Evolutionary conservation across 2,797 vertebrate species (phyloP), one percentile per base, ranked within the genome.

Genomic region (Percopsis omiscomaycus): DNA sequence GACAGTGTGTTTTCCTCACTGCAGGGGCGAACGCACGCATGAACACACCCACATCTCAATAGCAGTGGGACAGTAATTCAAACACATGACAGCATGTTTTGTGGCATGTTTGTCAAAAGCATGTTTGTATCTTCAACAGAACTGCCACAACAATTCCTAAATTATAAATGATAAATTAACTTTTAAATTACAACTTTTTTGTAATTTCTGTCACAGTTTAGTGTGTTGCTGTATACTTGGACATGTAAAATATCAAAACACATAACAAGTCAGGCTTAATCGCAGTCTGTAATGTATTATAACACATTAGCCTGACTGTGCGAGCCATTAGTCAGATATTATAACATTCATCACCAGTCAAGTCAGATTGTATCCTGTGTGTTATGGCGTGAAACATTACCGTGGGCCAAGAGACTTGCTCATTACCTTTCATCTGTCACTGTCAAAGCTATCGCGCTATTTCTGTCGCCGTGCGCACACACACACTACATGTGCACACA

Each of bases 371-470:
- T 56, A 56, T 77, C 71, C 68, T 69, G 55, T 44, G 52, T 37
- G 57, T 60, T 53, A 42, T 68, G 72, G 71, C 72, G 66, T 74
- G 71, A 80, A 68, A 74, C 57, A 74, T 77, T 61, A 69, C 58
- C 61, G 28, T 42, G 42, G 61, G 42, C 48, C 8, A 45, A 66
- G 71, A 51, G 51, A n/a, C 59, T 69, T 29, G 0, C 68, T 73
- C 61, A 75, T 78, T 68, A 75, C 62, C 64, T 28, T 62, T 62
- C 51, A 77, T 74, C 53, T 58, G 56, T 74, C 74, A 68, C 64
- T 67, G 77, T 73, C 73, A 14, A 12, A 47, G 55, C 74, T 13
- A 9, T 46, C 8, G 3, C 14, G 22, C 46, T 80, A 80, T 80
- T 80, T 69, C 69, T 59, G 72, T 80, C 52, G 29, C 46, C 52